These are phyloP conservation scores for Numida meleagris DNA, from an alignment of 2,113 vertebrate genomes.

Conservation along the genomic window DNA sequence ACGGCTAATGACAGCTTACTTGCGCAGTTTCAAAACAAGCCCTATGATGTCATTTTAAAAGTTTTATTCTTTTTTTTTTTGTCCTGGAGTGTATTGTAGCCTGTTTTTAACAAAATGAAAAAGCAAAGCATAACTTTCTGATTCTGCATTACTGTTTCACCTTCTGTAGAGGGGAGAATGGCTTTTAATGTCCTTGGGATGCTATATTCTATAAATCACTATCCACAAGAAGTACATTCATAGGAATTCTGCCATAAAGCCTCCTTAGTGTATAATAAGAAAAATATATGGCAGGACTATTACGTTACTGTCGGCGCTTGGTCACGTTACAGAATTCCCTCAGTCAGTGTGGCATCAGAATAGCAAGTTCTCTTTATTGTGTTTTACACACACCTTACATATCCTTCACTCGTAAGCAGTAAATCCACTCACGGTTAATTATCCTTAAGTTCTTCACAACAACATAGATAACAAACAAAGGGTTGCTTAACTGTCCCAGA, in stretches of 20 bases:
- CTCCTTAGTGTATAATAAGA: background rate
- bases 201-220: background rate
- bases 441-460: no score
- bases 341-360: no score
- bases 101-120: background rate
- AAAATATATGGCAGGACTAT: background rate
- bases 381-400: no score
- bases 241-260: background rate
- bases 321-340: no score
- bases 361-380: no score
- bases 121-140: background rate
- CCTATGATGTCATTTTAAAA: background rate
- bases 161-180: background rate
- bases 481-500: no score
- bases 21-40: background rate
- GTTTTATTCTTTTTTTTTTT: background rate
- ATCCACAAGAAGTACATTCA: background rate
- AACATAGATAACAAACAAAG: no score
- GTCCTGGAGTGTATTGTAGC: background rate
- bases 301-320: no score
- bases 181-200: background rate
- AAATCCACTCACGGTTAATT: no score
- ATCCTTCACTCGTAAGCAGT: no score
- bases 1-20: background rate
- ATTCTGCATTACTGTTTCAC: background rate